Evolutionary conservation across 1,140 invertebrate genomes (phyloP).

Genomic region (Anagrus nilaparvatae): DNA sequence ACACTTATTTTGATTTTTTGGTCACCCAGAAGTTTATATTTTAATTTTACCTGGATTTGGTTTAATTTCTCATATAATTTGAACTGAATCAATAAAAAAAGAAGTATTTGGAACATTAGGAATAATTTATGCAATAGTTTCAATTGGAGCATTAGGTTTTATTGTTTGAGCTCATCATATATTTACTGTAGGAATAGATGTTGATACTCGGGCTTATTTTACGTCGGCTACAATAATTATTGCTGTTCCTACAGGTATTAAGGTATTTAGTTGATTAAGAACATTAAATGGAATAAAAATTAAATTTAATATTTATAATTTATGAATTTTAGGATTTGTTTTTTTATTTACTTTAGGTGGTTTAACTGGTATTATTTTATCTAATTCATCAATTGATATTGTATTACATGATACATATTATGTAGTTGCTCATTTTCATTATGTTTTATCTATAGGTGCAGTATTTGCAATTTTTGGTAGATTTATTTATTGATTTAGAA

Average conservation of each 20-base stretch:
- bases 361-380: slow-evolving; percentile 58
- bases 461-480: slow-evolving; percentile 62
- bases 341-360: slow-evolving; percentile 54
- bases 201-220: slow-evolving; percentile 47
- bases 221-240: slow-evolving; percentile 34
- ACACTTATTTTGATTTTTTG: slow-evolving; percentile 52
- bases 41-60: slow-evolving; percentile 46
- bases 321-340: slow-evolving; percentile 42
- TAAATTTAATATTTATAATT: slow-evolving; percentile 40
- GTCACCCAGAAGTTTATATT: slow-evolving; percentile 51
- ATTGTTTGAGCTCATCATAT: slow-evolving; percentile 43
- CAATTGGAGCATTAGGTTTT: slow-evolving; percentile 23
- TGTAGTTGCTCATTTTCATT: slow-evolving; percentile 68
- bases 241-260: slow-evolving; percentile 30
- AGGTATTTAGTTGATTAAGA: slow-evolving; percentile 37
- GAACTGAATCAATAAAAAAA: slow-evolving; percentile 20
- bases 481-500: slow-evolving; percentile 54
- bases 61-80: slow-evolving; percentile 34
- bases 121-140: slow-evolving; percentile 29
- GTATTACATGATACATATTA: slow-evolving; percentile 65
- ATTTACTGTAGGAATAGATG: slow-evolving; percentile 46
- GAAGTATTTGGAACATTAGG: slow-evolving; percentile 29
- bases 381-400: slow-evolving; percentile 50
- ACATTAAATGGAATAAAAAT: slow-evolving; percentile 40
- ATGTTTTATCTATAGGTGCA: slow-evolving; percentile 54